phyloP scores from a whole-genome alignment of 2,888 invertebrate genomes.

The Maniola hyperantus region DNA sequence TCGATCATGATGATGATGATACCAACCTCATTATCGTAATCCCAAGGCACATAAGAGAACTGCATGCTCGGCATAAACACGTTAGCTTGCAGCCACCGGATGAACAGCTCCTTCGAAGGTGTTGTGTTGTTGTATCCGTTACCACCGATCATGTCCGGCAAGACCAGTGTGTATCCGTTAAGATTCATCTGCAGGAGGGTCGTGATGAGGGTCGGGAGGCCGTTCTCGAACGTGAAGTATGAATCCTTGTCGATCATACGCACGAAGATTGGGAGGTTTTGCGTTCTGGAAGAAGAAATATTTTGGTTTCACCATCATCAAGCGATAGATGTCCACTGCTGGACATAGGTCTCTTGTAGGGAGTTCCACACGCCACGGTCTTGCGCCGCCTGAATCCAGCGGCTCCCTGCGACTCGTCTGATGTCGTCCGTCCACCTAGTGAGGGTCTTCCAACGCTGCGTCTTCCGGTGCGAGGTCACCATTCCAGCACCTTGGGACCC shows the following conservation, averaged over 20 bases:
- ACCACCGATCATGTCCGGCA: constrained; percentile 91
- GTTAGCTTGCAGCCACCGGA: constrained; percentile 91
- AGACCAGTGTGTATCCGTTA: constrained; percentile 86
- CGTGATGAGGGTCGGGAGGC: constrained; percentile 87
- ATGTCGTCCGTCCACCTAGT: too few species aligned
- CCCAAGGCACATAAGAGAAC: constrained; percentile 92
- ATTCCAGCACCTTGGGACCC: too few species aligned
- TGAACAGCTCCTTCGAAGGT: constrained; percentile 85
- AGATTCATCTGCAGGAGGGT: constrained; percentile 85
- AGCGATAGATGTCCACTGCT: too few species aligned
- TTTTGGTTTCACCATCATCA: too few species aligned
- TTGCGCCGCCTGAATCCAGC: too few species aligned
- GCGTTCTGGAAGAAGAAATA: constrained; percentile 70
- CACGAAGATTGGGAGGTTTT: constrained; percentile 87
- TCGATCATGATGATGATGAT: neutral
- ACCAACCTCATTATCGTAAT: constrained; percentile 83
- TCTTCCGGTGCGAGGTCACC: too few species aligned
- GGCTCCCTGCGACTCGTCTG: too few species aligned
- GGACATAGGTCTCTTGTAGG: too few species aligned
- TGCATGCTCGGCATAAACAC: constrained; percentile 91
- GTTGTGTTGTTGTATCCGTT: constrained; percentile 81
- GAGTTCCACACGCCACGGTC: too few species aligned
- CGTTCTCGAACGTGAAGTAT: constrained; percentile 86
- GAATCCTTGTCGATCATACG: constrained; percentile 92
- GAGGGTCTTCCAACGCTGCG: too few species aligned